phyloP scores from a whole-genome alignment of 2,797 vertebrate genomes.

The Phalanger gymnotis region DNA sequence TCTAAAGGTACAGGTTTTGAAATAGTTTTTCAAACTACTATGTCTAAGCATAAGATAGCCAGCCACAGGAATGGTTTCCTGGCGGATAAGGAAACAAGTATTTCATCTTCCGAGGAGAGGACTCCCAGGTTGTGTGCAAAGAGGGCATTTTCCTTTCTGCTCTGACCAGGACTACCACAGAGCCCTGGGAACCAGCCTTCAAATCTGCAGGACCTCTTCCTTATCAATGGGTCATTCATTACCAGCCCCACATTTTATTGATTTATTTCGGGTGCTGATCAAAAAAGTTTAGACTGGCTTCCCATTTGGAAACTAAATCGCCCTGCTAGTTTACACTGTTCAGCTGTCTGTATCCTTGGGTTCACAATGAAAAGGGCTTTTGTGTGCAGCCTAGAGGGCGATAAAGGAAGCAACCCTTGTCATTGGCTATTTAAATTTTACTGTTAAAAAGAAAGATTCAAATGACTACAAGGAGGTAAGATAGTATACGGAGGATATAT shows the following conservation, averaged over 20 bases:
- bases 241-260: slow-evolving; percentile 1
- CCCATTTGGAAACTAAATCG: slow-evolving; percentile 70
- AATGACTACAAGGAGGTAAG: not conserved
- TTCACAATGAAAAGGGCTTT: slow-evolving; percentile 73
- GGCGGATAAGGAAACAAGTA: slow-evolving; percentile 47
- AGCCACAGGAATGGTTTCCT: slow-evolving; percentile 44
- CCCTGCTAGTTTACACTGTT: slow-evolving; percentile 67
- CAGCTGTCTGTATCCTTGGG: slow-evolving; percentile 56
- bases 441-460: slow-evolving; percentile 28
- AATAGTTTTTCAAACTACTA: slow-evolving; percentile 65
- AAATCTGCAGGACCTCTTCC: slow-evolving; percentile 47
- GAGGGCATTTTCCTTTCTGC: not conserved
- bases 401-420: slow-evolving; percentile 54
- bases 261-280: slow-evolving; percentile 68
- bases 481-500: not conserved
- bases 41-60: slow-evolving; percentile 35
- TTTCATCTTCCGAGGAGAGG: not conserved
- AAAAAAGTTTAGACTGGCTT: slow-evolving; percentile 71
- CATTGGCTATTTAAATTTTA: slow-evolving; percentile 51
- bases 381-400: slow-evolving; percentile 60
- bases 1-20: slow-evolving; percentile 49
- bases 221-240: slow-evolving; percentile 71
- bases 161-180: slow-evolving; percentile 5
- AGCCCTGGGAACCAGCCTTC: not conserved
- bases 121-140: not conserved